Evolutionary conservation across 2,113 vertebrate genomes (phyloP), one percentile per base, ranked within the genome.

Genomic region (Thamnaconus septentrionalis): DNA sequence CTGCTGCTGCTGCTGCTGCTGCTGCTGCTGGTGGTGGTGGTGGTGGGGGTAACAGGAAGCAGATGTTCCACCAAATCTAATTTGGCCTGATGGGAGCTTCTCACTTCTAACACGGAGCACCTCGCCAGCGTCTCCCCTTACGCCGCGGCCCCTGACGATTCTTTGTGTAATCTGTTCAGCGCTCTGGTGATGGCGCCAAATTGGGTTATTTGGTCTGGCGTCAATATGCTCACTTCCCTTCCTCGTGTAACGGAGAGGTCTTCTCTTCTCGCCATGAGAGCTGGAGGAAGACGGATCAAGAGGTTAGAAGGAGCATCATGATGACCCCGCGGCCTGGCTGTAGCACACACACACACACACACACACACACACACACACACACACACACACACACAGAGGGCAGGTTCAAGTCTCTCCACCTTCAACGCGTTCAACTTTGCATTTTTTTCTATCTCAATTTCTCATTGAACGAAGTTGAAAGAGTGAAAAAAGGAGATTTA

Each of bases 31-130:
- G 72, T 10, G 4, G 18, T 11, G 55, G 58, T 79, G 53, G 53
- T 63, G 61, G 8, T 67, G 59, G 18, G 47, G 50, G 40, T 62
- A 60, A 62, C 48, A 73, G 76, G 78, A 90, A 86, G 84, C 90
- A 91, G 90, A 84, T 92, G 89, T 85, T 88, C 79, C 75, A 70
- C 66, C 71, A 81, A 88, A 91, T 91, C 82, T 63, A 85, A 91
- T 92, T 85, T 61, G 62, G 78, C 69, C 18, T 80, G 67, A 79
- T 82, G 78, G 82, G 76, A 83, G 88, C 85, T n/a, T 85, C 88
- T 87, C 79, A 75, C 50, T 70, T 31, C 63, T 82, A 82, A 48
- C 69, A 67, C 4, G 41, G 69, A 54, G 78, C 81, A 78, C 78
- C 79, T 86, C 76, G 59, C 79, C 64, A 79, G 89, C 77, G 75